Evolutionary conservation across 2,113 vertebrate genomes (phyloP), one percentile per base, ranked within the genome.

Genomic region (Albula goreensis): DNA sequence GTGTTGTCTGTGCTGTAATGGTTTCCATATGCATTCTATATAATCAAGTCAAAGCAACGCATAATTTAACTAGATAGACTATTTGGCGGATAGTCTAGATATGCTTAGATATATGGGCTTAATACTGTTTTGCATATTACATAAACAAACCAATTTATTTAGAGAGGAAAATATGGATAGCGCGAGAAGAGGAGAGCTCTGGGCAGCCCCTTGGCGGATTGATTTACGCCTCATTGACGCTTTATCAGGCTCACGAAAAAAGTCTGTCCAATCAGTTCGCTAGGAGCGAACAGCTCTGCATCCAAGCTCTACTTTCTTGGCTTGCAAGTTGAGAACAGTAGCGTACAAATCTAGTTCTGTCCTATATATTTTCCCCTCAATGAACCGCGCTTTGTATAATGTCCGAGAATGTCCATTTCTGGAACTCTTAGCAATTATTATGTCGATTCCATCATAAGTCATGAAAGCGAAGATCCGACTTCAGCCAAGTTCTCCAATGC

Each of bases 401-500:
- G 98, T 97, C 97, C 97, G 95, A 99, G 94, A 96, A 99, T 99
- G 98, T 98, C 98, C 95, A 97, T 99, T 97, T 99, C 98, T 96
- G 98, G 97, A 95, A 96, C 98, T 93, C 95, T 99, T 95, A 99
- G 97, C 97, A 99, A 97, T 96, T 99, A 99, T 89, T 99, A 98
- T 96, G 98, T 99, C 96, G 98, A 99, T 97, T 98, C 98, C 85
- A 98, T 99, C 93, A 99, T 99, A 97, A 98, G 97, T 97, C 98
- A 98, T 93, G 98, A 99, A 84, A 97, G 94, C 86, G 97, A 98
- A 95, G 98, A 98, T 92, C 95, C 97, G 85, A 94, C 95, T 90
- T 92, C 97, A 89, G 90, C 95, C 89, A 97, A 98, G 94, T 98
- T 98, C 89, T 95, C 97, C 88, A 93, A 95, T 87, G 96, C 96